A percentile compares a stretch with the other conserved stretches of the same genome.
phyloP scores from a whole-genome alignment of 1,140 invertebrate genomes.

The Drosophila eugracilis region DNA sequence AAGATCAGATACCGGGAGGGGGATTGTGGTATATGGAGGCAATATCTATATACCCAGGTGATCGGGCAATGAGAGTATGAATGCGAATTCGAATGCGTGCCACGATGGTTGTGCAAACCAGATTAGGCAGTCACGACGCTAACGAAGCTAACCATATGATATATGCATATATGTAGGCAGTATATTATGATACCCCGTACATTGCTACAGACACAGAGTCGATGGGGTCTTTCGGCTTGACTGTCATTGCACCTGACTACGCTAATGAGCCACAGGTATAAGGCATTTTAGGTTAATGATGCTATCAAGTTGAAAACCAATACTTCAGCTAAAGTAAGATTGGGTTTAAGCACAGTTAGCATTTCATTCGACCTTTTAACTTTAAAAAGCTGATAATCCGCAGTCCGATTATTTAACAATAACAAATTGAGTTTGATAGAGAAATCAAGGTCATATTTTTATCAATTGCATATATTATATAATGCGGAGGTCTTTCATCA shows the following conservation, averaged over 20 bases:
- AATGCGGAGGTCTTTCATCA: neutral
- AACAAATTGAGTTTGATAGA: conserved; percentile 3
- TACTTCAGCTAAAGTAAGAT: no score
- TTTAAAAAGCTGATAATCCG: no score
- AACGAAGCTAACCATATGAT: conserved; percentile 13
- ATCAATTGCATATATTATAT: conserved; percentile 7
- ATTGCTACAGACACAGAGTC: conserved; percentile 4
- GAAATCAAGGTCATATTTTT: conserved; percentile 3
- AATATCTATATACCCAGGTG: neutral
- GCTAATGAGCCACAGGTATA: conserved; percentile 18
- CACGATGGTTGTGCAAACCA: conserved; percentile 62
- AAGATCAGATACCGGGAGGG: neutral
- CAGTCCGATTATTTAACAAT: no score
- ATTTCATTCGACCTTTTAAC: no score
- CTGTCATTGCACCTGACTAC: conserved; percentile 26
- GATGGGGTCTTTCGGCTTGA: conserved; percentile 11
- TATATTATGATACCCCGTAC: neutral
- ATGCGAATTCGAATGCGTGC: conserved; percentile 54
- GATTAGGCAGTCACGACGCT: conserved; percentile 39
- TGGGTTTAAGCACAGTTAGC: no score
- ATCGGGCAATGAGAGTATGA: conserved; percentile 19
- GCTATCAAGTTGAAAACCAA: no score
- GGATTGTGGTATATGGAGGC: neutral
- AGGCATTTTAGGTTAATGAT: neutral
- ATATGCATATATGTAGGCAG: no score